A percentile compares a stretch with the other conserved stretches of the same genome.
These are phyloP conservation scores for Tuta absoluta DNA, from an alignment of 2,888 invertebrate genomes.

Conservation along the genomic window DNA sequence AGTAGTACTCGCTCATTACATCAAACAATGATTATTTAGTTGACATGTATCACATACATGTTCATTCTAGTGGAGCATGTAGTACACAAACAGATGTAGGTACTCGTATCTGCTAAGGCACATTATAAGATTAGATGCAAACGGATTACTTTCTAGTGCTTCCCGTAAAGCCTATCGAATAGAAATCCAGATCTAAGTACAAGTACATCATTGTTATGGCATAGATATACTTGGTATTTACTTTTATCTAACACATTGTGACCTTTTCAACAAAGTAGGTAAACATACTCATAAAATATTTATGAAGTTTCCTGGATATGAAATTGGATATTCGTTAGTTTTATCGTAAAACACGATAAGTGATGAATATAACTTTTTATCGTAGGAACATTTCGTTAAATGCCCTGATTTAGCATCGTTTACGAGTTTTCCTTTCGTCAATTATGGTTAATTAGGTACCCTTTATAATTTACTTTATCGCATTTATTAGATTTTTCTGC, in stretches of 20 bases:
- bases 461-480: background rate
- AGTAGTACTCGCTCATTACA: background rate
- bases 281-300: slow-evolving; percentile 12
- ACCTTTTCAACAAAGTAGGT: slow-evolving; percentile 14
- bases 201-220: background rate
- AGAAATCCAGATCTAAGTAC: slow-evolving; percentile 9
- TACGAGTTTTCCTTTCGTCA: slow-evolving; percentile 36
- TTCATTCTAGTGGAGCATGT: background rate
- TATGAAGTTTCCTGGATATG: slow-evolving; percentile 17
- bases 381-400: slow-evolving; percentile 27
- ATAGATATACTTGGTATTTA: background rate
- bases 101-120: slow-evolving; percentile 62
- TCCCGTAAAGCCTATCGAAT: slow-evolving; percentile 41
- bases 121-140: slow-evolving; percentile 80
- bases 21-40: background rate
- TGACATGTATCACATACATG: background rate
- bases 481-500: background rate
- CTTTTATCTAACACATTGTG: background rate
- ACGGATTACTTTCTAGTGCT: slow-evolving; percentile 78
- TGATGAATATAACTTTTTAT: slow-evolving; percentile 28
- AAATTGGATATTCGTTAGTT: slow-evolving; percentile 32
- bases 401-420: slow-evolving; percentile 29
- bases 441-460: slow-evolving; percentile 13
- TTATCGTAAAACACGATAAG: slow-evolving; percentile 29
- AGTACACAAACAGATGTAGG: slow-evolving; percentile 1